These are phyloP conservation scores for Palythoa caribaeorum DNA, from an alignment of 92 coral and sea anemone species.

Conservation along the genomic window DNA sequence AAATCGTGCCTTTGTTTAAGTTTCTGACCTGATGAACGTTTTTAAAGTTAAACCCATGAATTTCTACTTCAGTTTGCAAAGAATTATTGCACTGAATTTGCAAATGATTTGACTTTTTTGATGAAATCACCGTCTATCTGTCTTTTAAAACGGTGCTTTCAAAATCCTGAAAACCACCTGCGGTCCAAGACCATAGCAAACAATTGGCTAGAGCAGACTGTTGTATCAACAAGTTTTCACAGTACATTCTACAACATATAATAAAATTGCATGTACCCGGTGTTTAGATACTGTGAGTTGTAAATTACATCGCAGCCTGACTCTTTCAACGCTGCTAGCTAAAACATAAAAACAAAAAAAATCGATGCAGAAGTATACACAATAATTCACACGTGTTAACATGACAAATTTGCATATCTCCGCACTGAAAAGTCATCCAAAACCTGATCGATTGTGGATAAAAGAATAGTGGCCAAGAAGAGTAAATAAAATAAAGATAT, in stretches of 20 bases:
- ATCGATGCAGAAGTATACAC: not conserved
- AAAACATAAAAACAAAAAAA: not conserved
- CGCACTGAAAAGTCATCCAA: slow-evolving; percentile 3
- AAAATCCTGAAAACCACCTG: slow-evolving; percentile 16
- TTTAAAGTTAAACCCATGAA: too few species aligned
- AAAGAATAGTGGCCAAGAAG: not conserved
- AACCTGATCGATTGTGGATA: slow-evolving; percentile 16
- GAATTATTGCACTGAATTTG: not conserved
- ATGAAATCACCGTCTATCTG: not conserved
- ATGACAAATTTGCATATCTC: slow-evolving; percentile 29
- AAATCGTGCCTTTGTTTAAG: not conserved
- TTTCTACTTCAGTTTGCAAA: not conserved
- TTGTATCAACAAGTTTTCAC: slow-evolving; percentile 30
- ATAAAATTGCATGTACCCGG: not conserved
- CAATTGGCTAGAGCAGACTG: slow-evolving; percentile 1
- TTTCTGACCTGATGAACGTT: not conserved
- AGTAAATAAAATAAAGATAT: slow-evolving; percentile 26
- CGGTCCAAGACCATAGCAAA: not conserved
- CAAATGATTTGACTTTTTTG: not conserved
- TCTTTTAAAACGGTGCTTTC: not conserved
- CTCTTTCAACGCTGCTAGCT: not conserved
- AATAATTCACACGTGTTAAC: slow-evolving; percentile 34
- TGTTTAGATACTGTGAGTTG: slow-evolving; percentile 3
- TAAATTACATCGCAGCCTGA: not conserved
- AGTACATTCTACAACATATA: slow-evolving; percentile 12